Percentiles rank a stretch among this genome's conserved stretches.
These are phyloP conservation scores for Simalia tracyae DNA, from an alignment of 2,797 vertebrate species.

Conservation along the genomic window DNA sequence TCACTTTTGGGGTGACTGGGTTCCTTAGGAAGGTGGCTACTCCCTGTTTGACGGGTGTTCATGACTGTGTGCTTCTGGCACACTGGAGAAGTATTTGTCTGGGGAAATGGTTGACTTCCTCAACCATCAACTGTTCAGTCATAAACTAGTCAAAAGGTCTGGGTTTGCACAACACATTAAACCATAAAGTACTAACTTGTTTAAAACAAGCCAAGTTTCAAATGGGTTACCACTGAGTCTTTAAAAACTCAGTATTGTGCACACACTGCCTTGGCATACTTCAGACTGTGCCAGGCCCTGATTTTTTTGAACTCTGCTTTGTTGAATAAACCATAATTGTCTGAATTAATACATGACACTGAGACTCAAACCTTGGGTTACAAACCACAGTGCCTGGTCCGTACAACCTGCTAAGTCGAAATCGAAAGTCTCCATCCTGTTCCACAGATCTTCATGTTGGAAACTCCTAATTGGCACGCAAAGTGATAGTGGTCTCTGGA, in stretches of 20 bases:
- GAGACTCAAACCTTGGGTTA: neutral
- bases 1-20: neutral
- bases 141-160: neutral
- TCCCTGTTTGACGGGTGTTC: neutral
- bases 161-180: neutral
- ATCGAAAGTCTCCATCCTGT: neutral
- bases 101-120: neutral
- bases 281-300: neutral
- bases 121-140: neutral
- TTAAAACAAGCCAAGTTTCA: neutral
- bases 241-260: neutral
- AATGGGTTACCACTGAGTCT: neutral
- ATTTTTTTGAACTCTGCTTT: neutral
- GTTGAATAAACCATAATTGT: neutral
- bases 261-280: neutral
- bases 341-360: neutral
- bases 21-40: neutral
- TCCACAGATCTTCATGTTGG: neutral
- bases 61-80: neutral
- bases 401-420: neutral
- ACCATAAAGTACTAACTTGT: neutral
- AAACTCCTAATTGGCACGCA: neutral
- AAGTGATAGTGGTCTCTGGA: neutral
- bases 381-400: neutral
- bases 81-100: neutral